A percentile compares a stretch with the other conserved stretches of the same genome.
Evolutionary conservation across 2,888 invertebrate genomes (phyloP).

Genomic region (Caenorhabditis imperialis): DNA sequence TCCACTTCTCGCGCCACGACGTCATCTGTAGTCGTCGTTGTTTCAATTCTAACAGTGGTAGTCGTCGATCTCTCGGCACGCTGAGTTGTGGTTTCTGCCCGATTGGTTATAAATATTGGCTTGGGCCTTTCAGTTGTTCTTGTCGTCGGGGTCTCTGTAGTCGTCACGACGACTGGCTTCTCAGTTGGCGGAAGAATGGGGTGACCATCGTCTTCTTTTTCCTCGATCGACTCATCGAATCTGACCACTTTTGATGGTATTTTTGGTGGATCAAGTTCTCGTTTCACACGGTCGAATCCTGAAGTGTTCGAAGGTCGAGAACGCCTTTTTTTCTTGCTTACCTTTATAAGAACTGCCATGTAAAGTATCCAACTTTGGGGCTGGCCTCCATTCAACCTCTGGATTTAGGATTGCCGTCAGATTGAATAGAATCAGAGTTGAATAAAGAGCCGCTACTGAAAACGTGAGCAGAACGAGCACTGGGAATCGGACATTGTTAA

Average conservation of each 20-base stretch:
- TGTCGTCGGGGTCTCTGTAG: slow-evolving; percentile 22
- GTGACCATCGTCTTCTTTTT: slow-evolving; percentile 47
- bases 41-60: not conserved
- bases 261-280: slow-evolving; percentile 10
- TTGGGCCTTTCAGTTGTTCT: slow-evolving; percentile 37
- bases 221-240: slow-evolving; percentile 31
- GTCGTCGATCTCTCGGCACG: slow-evolving; percentile 16
- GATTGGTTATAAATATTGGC: slow-evolving; percentile 47
- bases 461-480: slow-evolving; percentile 62
- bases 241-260: slow-evolving; percentile 38
- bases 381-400: slow-evolving; percentile 40
- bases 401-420: slow-evolving; percentile 63
- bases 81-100: slow-evolving; percentile 25
- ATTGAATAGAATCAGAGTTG: slow-evolving; percentile 68
- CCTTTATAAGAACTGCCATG: slow-evolving; percentile 49
- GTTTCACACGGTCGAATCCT: slow-evolving; percentile 29
- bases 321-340: too few species aligned
- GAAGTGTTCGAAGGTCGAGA: too few species aligned
- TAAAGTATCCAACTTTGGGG: slow-evolving; percentile 47
- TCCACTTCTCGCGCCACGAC: slow-evolving; percentile 47
- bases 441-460: slow-evolving; percentile 60
- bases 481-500: slow-evolving; percentile 63
- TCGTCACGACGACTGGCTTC: slow-evolving; percentile 8
- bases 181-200: slow-evolving; percentile 48
- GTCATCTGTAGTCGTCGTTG: slow-evolving; percentile 15